A percentile compares a stretch with the other conserved stretches of the same genome.
phyloP scores from a whole-genome alignment of 2,888 invertebrate species.

The Trypoxylon attenuatum region DNA sequence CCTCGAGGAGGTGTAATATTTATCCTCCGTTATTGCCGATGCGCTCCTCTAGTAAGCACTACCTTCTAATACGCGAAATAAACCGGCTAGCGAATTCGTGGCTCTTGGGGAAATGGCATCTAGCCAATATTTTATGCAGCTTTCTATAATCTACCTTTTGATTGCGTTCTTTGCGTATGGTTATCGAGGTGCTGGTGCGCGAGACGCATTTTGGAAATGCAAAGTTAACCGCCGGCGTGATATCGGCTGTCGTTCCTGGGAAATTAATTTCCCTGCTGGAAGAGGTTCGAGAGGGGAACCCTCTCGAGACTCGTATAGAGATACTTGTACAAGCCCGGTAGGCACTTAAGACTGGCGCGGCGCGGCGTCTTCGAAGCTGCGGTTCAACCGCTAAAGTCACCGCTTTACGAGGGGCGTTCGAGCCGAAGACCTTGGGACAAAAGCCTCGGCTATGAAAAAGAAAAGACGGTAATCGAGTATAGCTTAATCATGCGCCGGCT shows the following conservation, averaged over 20 bases:
- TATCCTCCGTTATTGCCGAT: too few relatives aligned
- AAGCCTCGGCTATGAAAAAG: conserved; percentile 13
- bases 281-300: conserved; percentile 50
- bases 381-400: conserved; percentile 55
- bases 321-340: conserved; percentile 38
- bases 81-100: too few relatives aligned
- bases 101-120: too few relatives aligned
- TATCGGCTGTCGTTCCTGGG: conserved; percentile 45
- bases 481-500: conserved; percentile 15
- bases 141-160: too few relatives aligned
- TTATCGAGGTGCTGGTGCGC: too few relatives aligned
- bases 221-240: conserved; percentile 3
- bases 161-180: too few relatives aligned
- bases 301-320: conserved; percentile 47
- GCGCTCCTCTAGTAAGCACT: too few relatives aligned
- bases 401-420: conserved; percentile 45
- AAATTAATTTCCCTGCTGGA: conserved; percentile 55
- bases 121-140: too few relatives aligned
- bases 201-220: too few relatives aligned
- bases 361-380: conserved; percentile 51
- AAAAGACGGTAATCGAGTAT: conserved; percentile 28
- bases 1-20: too few relatives aligned
- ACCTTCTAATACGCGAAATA: too few relatives aligned
- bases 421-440: conserved; percentile 3
- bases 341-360: conserved; percentile 54